These are phyloP conservation scores for Enteromius anoplus DNA, from an alignment of 2,797 vertebrate genomes.

Conservation along the genomic window DNA sequence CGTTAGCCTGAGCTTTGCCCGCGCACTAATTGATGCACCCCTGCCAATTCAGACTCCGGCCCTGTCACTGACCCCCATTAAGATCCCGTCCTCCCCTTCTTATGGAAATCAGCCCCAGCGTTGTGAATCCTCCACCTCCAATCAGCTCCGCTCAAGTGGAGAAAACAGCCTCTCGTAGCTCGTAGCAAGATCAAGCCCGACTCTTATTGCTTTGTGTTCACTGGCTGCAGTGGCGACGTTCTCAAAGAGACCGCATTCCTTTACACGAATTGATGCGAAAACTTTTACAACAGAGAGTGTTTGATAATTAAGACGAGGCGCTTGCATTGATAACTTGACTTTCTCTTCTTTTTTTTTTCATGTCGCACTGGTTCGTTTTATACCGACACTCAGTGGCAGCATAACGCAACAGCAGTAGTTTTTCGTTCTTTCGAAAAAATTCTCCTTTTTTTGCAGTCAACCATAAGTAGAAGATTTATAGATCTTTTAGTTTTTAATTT, in stretches of 20 bases:
- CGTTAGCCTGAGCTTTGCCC: conserved; percentile 77
- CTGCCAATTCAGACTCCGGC: conserved; percentile 85
- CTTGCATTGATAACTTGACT: conserved; percentile 2
- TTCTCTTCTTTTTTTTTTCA: neutral
- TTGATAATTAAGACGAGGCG: conserved; percentile 18
- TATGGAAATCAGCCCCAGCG: conserved; percentile 76
- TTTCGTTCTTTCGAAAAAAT: neutral
- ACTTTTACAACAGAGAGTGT: conserved; percentile 21
- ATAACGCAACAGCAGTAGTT: neutral
- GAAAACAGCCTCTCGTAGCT: conserved; percentile 56
- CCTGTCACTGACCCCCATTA: conserved; percentile 84
- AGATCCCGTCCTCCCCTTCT: conserved; percentile 80
- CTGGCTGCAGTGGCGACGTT: conserved; percentile 2
- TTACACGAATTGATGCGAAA: neutral
- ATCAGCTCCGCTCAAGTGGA: conserved; percentile 57
- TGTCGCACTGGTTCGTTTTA: neutral
- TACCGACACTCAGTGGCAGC: neutral
- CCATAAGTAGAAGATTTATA: neutral
- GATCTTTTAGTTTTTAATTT: neutral
- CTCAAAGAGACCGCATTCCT: conserved; percentile 27
- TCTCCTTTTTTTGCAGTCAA: neutral
- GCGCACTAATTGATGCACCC: conserved; percentile 83
- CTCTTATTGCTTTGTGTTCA: conserved; percentile 54
- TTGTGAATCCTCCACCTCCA: conserved; percentile 74
- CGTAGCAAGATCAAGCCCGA: conserved; percentile 47